Percentiles rank a stretch among this genome's conserved stretches.
These are phyloP conservation scores for Anas bernieri DNA, from an alignment of 2,797 vertebrate species.

Conservation along the genomic window DNA sequence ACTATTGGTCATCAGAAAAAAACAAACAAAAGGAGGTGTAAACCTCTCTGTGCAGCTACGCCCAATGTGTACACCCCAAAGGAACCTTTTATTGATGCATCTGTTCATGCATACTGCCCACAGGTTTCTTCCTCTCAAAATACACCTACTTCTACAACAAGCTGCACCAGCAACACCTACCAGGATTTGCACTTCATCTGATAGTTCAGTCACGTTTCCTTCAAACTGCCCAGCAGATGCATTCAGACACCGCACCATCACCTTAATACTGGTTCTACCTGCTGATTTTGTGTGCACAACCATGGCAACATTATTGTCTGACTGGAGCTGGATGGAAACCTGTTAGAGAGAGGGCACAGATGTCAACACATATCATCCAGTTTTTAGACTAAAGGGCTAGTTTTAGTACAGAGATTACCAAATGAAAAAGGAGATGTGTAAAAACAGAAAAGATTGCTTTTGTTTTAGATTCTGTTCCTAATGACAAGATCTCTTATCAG, in stretches of 20 bases:
- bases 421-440: not conserved
- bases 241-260: slow-evolving; percentile 54
- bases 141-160: not conserved
- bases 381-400: too few relatives aligned
- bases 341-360: not conserved
- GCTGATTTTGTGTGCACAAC: slow-evolving; percentile 67
- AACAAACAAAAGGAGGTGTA: not conserved
- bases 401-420: not conserved
- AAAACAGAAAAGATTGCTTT: not conserved
- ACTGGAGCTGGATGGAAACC: slow-evolving; percentile 70
- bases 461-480: not conserved
- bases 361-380: not conserved
- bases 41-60: not conserved
- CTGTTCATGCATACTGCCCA: not conserved
- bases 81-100: not conserved
- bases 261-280: slow-evolving; percentile 75
- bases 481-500: not conserved
- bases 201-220: slow-evolving; percentile 57
- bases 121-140: not conserved
- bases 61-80: not conserved
- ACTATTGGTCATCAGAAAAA: not conserved
- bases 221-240: slow-evolving; percentile 62
- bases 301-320: slow-evolving; percentile 76
- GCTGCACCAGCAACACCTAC: slow-evolving; percentile 41
- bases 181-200: slow-evolving; percentile 79